Conservation (phyloP, 2,888 invertebrate genomes). For the Aphrophora alni region DNA sequence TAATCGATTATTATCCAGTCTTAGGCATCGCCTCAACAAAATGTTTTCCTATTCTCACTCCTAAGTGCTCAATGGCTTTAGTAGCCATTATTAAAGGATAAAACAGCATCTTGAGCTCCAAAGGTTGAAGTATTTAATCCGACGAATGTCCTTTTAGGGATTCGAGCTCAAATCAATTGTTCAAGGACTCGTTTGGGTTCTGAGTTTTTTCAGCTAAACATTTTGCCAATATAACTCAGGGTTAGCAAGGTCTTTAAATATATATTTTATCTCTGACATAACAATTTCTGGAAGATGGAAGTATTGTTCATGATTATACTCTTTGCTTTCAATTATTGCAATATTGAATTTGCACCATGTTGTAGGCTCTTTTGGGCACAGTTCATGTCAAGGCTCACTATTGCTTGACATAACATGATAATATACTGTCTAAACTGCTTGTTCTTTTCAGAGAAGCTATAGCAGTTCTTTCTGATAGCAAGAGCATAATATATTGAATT, state of each 20-base stretch:
- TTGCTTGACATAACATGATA: slow-evolving; percentile 28
- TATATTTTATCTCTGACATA: not conserved
- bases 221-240: not conserved
- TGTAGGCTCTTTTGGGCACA: not conserved
- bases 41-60: not conserved
- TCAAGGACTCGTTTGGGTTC: slow-evolving; percentile 8
- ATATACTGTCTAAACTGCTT: slow-evolving; percentile 21
- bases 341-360: slow-evolving; percentile 21
- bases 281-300: slow-evolving; percentile 1
- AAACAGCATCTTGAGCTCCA: not conserved
- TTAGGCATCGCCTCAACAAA: slow-evolving; percentile 3
- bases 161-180: not conserved
- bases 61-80: not conserved
- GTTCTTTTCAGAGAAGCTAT: slow-evolving; percentile 13
- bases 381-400: slow-evolving; percentile 7
- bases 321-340: slow-evolving; percentile 13
- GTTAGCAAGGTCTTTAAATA: slow-evolving; percentile 1
- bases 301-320: slow-evolving; percentile 6
- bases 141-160: not conserved
- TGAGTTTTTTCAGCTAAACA: not conserved
- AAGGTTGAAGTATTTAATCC: not conserved
- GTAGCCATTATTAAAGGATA: not conserved
- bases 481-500: slow-evolving; percentile 26
- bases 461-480: slow-evolving; percentile 21
- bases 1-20: not conserved